A percentile compares a stretch with the other conserved stretches of the same genome.
Conservation (phyloP, 1,140 invertebrate species). For the Brachionus plicatilis region DNA sequence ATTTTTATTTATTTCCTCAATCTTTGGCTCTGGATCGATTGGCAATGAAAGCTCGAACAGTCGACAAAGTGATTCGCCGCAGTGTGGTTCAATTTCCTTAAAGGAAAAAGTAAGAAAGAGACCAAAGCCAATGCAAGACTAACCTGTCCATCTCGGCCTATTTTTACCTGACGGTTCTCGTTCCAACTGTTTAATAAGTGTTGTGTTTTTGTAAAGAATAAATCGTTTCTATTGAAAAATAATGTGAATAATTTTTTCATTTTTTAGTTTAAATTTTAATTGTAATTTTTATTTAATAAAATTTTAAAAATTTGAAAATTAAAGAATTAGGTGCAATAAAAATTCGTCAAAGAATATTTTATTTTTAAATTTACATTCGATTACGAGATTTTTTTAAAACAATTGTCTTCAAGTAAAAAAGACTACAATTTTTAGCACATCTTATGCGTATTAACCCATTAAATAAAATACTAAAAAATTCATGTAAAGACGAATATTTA, state of each 20-base stretch:
- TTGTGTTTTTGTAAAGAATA: conserved; percentile 81
- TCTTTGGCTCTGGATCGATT: neutral
- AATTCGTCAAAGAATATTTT: neutral
- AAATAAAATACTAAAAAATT: neutral
- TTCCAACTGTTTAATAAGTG: conserved; percentile 97
- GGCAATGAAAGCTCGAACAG: conserved; percentile 62
- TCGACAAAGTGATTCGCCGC: conserved; percentile 86
- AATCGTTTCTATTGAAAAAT: conserved; percentile 67
- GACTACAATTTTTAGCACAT: neutral
- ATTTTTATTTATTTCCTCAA: conserved; percentile 6
- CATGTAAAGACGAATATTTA: neutral
- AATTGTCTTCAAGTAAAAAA: neutral
- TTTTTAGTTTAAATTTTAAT: neutral
- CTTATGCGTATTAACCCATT: neutral
- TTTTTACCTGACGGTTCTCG: conserved; percentile 95
- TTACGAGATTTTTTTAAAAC: neutral
- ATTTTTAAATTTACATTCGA: neutral
- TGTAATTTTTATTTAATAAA: neutral
- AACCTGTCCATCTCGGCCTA: conserved; percentile 85
- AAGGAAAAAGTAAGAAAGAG: conserved; percentile 41
- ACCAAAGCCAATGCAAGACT: neutral
- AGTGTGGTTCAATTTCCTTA: conserved; percentile 86
- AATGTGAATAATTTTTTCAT: neutral
- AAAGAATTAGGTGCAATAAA: neutral
- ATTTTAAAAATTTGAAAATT: neutral